These are phyloP conservation scores for Meleagris gallopavo DNA, from an alignment of 2,113 vertebrate genomes.

Conservation along the genomic window DNA sequence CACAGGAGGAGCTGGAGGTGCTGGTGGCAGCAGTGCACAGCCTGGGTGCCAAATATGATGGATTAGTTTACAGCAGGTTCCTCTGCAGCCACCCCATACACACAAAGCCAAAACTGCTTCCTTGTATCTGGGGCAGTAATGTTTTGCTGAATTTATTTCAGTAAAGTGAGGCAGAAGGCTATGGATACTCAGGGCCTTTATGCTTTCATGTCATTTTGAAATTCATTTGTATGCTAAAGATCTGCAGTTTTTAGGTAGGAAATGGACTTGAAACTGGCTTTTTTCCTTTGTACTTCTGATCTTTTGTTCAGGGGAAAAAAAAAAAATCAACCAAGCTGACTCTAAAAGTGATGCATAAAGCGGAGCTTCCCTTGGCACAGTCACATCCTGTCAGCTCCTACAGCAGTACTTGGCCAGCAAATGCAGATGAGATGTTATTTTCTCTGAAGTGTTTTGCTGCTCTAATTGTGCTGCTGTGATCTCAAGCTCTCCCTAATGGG, in stretches of 20 bases:
- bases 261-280: not conserved
- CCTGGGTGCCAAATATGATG: not conserved
- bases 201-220: not conserved
- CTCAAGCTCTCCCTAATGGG: not conserved
- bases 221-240: not conserved
- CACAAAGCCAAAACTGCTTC: not conserved
- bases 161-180: not conserved
- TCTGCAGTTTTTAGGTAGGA: not conserved
- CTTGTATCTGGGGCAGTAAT: not conserved
- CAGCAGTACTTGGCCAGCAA: not conserved
- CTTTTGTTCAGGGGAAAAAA: not conserved
- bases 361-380: not conserved
- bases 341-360: not conserved
- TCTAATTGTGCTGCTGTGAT: not conserved
- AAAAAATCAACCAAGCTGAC: not conserved
- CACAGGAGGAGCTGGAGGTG: accelerated
- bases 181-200: not conserved
- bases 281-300: not conserved
- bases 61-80: not conserved
- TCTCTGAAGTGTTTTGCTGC: not conserved
- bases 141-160: not conserved
- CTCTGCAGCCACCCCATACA: not conserved
- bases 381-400: not conserved
- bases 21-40: not conserved
- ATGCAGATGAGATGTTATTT: not conserved